phyloP scores from a whole-genome alignment of 64 coral and sea anemone genomes.

The Trachythela sp. region DNA sequence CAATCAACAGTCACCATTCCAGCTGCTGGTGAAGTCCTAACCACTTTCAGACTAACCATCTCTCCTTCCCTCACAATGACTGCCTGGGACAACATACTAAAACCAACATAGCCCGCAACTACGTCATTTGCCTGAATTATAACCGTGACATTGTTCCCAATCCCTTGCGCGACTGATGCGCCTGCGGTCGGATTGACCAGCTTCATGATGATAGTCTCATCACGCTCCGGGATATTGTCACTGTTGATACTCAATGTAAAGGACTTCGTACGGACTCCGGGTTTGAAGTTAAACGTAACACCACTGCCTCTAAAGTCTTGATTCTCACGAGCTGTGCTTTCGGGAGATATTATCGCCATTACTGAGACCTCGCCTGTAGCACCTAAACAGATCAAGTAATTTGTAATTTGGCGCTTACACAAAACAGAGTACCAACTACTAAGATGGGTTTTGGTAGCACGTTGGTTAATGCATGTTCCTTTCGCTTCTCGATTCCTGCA shows the following conservation, averaged over 20 bases:
- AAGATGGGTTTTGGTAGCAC: neutral
- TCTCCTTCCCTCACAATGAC: constrained; percentile 71
- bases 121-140: constrained; percentile 86
- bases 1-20: constrained; percentile 71
- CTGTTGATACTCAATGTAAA: constrained; percentile 49
- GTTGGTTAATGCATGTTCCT: too few species aligned
- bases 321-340: constrained; percentile 33
- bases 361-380: constrained; percentile 60
- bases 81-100: constrained; percentile 54
- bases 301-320: constrained; percentile 63
- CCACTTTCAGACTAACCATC: constrained; percentile 46
- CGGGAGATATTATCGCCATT: constrained; percentile 26
- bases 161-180: constrained; percentile 50
- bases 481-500: too few species aligned
- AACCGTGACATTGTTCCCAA: constrained; percentile 78
- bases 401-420: neutral
- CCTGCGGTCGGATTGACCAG: constrained; percentile 76
- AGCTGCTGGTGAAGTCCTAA: constrained; percentile 59
- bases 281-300: constrained; percentile 40
- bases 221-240: constrained; percentile 64
- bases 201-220: constrained; percentile 67
- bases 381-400: constrained; percentile 19
- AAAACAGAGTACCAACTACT: neutral
- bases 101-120: constrained; percentile 80
- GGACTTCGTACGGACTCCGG: constrained; percentile 46